A percentile compares a stretch with the other conserved stretches of the same genome.
Evolutionary conservation across 2,113 vertebrate genomes (phyloP).

Genomic region (Corynorhinus townsendii): DNA sequence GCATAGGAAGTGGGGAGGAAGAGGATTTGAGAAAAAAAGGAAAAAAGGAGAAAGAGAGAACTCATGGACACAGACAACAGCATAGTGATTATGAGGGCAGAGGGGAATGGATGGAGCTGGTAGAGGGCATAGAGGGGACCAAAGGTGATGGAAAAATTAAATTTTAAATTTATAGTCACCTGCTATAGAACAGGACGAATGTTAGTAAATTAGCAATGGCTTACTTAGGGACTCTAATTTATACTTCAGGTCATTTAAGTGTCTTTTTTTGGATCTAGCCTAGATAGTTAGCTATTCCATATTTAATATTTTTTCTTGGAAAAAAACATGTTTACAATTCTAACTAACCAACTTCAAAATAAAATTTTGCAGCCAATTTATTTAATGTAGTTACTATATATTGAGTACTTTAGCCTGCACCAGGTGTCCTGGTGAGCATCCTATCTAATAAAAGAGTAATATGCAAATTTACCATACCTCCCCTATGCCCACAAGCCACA

Average conservation of each 20-base stretch:
- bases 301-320: not conserved
- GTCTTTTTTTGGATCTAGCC: not conserved
- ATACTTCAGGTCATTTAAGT: not conserved
- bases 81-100: no score
- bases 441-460: no score
- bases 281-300: not conserved
- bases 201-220: not conserved
- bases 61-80: no score
- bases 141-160: no score
- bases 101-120: no score
- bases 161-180: not conserved
- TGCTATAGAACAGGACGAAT: not conserved
- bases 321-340: not conserved
- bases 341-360: not conserved
- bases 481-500: no score
- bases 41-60: no score
- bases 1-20: no score
- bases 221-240: not conserved
- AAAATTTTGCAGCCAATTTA: not conserved
- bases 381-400: not conserved
- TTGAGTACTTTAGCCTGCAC: not conserved
- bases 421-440: not conserved
- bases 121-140: no score
- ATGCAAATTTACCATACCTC: no score
- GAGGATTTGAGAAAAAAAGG: no score